Percentiles rank a stretch among this genome's conserved stretches.
These are phyloP conservation scores for Lindbergichthys nudifrons DNA, from an alignment of 2,797 vertebrate species.

Conservation along the genomic window DNA sequence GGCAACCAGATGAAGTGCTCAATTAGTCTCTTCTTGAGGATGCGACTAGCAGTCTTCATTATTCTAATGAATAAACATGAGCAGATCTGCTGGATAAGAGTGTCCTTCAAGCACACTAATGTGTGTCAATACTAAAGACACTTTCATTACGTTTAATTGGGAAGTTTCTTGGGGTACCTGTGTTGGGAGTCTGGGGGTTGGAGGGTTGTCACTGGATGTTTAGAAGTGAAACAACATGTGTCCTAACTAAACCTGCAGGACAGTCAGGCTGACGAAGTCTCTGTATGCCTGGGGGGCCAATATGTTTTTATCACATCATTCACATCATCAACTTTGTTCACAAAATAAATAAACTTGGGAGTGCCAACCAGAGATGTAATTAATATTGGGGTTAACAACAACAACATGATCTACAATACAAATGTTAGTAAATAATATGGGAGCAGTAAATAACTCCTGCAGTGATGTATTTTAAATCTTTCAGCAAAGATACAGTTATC, in stretches of 20 bases:
- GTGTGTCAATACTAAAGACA: constrained; percentile 64
- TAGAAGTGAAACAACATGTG: not conserved
- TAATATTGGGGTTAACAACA: constrained; percentile 4
- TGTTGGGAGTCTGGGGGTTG: not conserved
- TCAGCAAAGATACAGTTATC: too few species aligned
- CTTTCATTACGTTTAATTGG: constrained; percentile 72
- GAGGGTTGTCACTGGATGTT: constrained; percentile 27
- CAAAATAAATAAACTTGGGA: not conserved
- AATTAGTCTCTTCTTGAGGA: constrained; percentile 72
- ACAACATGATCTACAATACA: not conserved
- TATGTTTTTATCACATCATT: not conserved
- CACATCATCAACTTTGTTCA: not conserved
- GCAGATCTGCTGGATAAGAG: constrained; percentile 58
- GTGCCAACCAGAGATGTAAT: not conserved
- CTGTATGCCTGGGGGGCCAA: not conserved
- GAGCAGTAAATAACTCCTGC: too few species aligned
- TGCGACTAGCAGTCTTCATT: constrained; percentile 73
- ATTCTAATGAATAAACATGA: constrained; percentile 80
- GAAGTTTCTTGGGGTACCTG: constrained; percentile 51
- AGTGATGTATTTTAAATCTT: too few species aligned
- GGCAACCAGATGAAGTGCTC: constrained; percentile 70
- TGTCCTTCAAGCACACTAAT: constrained; percentile 59
- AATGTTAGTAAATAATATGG: too few species aligned
- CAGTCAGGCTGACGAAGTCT: not conserved
- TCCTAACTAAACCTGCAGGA: not conserved